Evolutionary conservation across 2,888 invertebrate species (phyloP).

Genomic region (Melanotus villosus): DNA sequence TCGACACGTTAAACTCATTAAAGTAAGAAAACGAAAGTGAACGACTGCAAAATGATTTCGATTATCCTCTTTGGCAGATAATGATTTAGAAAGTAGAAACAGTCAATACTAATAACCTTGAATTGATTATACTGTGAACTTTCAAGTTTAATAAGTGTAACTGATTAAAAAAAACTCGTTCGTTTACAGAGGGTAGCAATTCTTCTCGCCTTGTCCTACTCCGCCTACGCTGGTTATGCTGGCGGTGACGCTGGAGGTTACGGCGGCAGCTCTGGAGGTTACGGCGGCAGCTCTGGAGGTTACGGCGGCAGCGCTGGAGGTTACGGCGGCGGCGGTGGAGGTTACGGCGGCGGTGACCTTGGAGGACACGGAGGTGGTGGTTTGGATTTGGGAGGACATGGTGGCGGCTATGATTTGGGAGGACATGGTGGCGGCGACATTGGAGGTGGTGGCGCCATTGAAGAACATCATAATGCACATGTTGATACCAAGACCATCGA

Average conservation of each 20-base stretch:
- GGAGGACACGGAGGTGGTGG: constrained; percentile 64
- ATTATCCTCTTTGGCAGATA: too few species aligned
- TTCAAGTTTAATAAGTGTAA: too few species aligned
- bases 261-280: constrained; percentile 46
- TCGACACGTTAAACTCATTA: too few species aligned
- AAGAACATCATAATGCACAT: constrained; percentile 69
- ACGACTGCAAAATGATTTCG: too few species aligned
- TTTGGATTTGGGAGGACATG: constrained; percentile 57
- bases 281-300: constrained; percentile 46
- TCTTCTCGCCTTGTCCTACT: constrained; percentile 53
- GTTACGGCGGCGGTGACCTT: constrained; percentile 64
- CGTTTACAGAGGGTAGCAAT: constrained; percentile 53
- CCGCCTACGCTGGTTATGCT: constrained; percentile 54
- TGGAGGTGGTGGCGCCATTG: constrained; percentile 64
- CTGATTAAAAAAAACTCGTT: too few species aligned
- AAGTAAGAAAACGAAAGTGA: too few species aligned
- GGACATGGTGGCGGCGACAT: constrained; percentile 57
- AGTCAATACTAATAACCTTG: not conserved
- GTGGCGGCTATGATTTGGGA: constrained; percentile 59
- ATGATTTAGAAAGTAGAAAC: not conserved
- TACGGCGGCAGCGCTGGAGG: constrained; percentile 46
- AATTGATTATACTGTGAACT: not conserved
- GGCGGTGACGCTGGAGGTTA: constrained; percentile 48
- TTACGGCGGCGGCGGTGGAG: constrained; percentile 59
- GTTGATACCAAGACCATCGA: constrained; percentile 76